Evolutionary conservation across 2,113 vertebrate species (phyloP).

Genomic region (Plotosus lineatus): DNA sequence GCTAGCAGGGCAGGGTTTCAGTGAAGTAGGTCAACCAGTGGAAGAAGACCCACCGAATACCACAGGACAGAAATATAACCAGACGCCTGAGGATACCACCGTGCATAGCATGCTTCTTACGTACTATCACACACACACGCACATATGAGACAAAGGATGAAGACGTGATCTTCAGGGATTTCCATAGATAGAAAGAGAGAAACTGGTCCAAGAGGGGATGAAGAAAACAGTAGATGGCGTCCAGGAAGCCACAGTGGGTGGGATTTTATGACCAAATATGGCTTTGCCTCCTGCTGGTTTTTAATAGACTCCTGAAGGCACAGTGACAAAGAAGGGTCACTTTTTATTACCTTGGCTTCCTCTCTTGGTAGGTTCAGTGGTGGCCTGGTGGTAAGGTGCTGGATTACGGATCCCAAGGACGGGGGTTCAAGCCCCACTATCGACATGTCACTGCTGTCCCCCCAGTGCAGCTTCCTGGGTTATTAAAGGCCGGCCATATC

Average conservation of each 20-base stretch:
- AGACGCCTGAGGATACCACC: neutral
- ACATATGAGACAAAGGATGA: neutral
- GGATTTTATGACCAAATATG: slow-evolving; percentile 17
- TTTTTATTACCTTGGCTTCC: neutral
- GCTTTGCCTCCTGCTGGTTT: slow-evolving; percentile 13
- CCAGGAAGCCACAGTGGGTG: neutral
- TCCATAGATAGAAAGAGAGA: neutral
- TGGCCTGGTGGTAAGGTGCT: no score
- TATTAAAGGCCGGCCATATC: no score
- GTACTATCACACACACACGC: neutral
- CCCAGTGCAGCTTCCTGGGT: no score
- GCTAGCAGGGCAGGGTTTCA: slow-evolving; percentile 26
- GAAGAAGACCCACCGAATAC: neutral
- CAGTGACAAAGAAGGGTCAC: neutral
- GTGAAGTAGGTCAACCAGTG: slow-evolving; percentile 24
- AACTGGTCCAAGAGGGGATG: neutral
- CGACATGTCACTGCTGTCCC: no score
- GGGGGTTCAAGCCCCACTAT: no score
- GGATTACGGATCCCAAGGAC: no score
- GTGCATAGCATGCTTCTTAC: neutral
- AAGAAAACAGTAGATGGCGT: slow-evolving; percentile 4
- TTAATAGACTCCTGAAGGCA: slow-evolving; percentile 16
- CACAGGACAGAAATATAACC: slow-evolving; percentile 20
- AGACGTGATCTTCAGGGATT: neutral
- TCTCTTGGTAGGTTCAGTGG: no score